Conservation (phyloP, 2,113 vertebrate species). For the Martes martes region DNA sequence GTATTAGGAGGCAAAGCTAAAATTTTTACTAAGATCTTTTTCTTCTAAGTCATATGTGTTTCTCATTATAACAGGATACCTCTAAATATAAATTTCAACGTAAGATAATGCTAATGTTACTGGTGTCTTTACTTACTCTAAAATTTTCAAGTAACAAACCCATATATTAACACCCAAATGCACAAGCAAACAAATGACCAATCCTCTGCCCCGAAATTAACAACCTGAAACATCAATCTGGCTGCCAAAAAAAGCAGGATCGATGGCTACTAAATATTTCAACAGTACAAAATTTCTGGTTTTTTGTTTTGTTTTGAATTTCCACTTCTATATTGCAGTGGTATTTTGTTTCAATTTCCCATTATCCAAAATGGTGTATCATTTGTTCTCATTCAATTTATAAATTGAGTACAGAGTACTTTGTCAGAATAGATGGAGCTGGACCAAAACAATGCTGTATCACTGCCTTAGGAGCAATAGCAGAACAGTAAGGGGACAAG, state of each 20-base stretch:
- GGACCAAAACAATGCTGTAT: constrained; percentile 17
- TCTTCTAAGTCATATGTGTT: neutral
- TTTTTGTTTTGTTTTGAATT: constrained; percentile 35
- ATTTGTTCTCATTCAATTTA: constrained; percentile 61
- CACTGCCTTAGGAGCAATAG: neutral
- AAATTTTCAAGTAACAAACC: neutral
- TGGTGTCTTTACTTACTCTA: neutral
- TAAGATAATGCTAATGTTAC: neutral
- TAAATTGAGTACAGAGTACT: constrained; percentile 52
- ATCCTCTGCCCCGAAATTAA: neutral
- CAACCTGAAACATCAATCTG: neutral
- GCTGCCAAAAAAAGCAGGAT: neutral
- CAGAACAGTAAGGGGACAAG: neutral
- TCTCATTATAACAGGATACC: neutral
- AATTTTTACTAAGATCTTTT: constrained; percentile 35
- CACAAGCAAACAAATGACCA: neutral
- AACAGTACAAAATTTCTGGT: neutral
- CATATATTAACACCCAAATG: neutral
- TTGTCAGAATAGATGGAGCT: constrained; percentile 45
- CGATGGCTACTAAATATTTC: constrained; percentile 6
- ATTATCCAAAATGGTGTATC: constrained; percentile 58
- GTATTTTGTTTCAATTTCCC: constrained; percentile 46
- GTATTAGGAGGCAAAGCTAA: constrained; percentile 19
- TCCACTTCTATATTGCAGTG: constrained; percentile 36
- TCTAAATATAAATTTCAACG: neutral